Evolutionary conservation across 2,113 vertebrate genomes (phyloP).

Genomic region (Psittacula cyanocephala): DNA sequence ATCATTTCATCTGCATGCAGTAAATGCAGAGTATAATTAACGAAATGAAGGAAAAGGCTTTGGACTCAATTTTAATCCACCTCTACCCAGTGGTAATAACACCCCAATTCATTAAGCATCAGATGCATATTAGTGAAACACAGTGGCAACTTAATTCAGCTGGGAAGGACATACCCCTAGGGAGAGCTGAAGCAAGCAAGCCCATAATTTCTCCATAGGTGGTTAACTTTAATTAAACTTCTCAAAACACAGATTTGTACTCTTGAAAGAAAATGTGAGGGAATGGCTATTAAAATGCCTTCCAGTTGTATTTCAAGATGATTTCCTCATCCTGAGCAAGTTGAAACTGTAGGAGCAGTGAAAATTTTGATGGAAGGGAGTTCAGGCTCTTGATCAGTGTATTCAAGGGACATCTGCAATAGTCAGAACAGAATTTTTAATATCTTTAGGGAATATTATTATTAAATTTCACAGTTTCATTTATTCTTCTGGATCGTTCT

Average conservation of each 20-base stretch:
- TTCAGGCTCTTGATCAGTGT: neutral
- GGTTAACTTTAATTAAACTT: neutral
- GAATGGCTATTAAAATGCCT: neutral
- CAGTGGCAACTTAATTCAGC: constrained; percentile 43
- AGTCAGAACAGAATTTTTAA: neutral
- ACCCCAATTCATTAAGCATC: constrained; percentile 46
- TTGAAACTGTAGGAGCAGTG: neutral
- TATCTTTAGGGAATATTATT: neutral
- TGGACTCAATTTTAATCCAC: constrained; percentile 48
- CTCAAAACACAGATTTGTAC: neutral
- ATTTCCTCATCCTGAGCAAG: neutral
- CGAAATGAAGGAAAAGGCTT: constrained; percentile 35
- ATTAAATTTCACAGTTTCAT: neutral
- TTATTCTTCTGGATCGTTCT: neutral
- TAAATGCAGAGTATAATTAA: constrained; percentile 60
- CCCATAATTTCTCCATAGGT: neutral
- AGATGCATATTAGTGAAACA: constrained; percentile 30
- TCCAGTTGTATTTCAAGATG: neutral
- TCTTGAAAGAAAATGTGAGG: neutral
- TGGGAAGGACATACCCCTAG: neutral
- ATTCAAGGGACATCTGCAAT: neutral
- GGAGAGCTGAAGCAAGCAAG: neutral
- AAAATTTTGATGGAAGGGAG: neutral
- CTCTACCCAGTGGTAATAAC: constrained; percentile 46
- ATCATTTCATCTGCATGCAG: constrained; percentile 48